Evolutionary conservation across 2,888 invertebrate genomes (phyloP).

Genomic region (Eurytoma adleriae): DNA sequence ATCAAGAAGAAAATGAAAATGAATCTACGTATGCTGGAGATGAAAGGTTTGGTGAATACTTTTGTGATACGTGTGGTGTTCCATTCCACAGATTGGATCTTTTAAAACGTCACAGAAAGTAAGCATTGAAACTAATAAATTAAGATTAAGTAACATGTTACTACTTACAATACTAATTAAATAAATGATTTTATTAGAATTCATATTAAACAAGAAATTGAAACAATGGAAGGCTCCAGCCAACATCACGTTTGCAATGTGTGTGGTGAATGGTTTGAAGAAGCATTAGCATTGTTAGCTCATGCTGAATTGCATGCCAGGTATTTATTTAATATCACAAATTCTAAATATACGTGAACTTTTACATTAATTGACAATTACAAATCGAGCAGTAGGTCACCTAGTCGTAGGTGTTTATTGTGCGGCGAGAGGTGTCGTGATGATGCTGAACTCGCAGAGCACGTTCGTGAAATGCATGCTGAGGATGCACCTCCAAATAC

Average conservation of each 20-base stretch:
- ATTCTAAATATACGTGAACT: neutral
- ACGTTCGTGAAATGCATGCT: conserved; percentile 80
- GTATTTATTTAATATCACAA: conserved; percentile 57
- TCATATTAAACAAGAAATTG: conserved; percentile 72
- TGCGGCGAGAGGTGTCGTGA: conserved; percentile 82
- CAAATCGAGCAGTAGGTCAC: conserved; percentile 66
- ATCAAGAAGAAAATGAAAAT: conserved; percentile 76
- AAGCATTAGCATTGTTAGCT: conserved; percentile 86
- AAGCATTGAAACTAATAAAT: conserved; percentile 49
- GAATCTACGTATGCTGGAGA: conserved; percentile 80
- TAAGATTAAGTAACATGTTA: neutral
- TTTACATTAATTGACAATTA: conserved; percentile 15
- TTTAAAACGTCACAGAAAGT: conserved; percentile 83
- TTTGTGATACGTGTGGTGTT: conserved; percentile 87
- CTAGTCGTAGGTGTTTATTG: conserved; percentile 79
- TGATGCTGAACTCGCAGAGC: conserved; percentile 81
- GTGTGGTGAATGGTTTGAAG: conserved; percentile 87
- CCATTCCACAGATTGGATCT: conserved; percentile 88
- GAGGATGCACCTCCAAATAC: conserved; percentile 81
- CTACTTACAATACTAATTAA: neutral
- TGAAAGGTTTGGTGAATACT: conserved; percentile 79
- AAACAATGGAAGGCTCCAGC: conserved; percentile 68
- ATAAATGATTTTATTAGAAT: conserved; percentile 63
- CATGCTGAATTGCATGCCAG: conserved; percentile 88
- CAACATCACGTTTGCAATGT: conserved; percentile 84